These are phyloP conservation scores for Eutolmus rufibarbis DNA, from an alignment of 2,888 invertebrate species.

Conservation along the genomic window DNA sequence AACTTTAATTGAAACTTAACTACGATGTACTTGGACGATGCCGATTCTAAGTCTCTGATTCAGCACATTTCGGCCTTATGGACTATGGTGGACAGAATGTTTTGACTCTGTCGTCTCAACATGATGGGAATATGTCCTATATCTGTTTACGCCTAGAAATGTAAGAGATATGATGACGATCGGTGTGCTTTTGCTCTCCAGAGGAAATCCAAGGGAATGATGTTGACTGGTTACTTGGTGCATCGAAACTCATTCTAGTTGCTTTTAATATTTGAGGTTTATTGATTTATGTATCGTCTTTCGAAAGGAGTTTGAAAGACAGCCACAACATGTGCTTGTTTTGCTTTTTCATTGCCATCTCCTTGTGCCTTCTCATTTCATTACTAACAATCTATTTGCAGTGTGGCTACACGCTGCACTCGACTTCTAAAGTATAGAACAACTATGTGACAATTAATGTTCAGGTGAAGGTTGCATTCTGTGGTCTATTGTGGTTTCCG, in stretches of 20 bases:
- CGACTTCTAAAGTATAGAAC: constrained; percentile 11
- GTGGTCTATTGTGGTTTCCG: constrained; percentile 6
- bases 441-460: constrained; percentile 39
- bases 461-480: constrained; percentile 26
- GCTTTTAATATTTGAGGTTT: neutral
- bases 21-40: neutral
- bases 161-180: neutral
- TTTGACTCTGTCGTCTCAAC: neutral
- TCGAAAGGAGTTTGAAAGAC: neutral
- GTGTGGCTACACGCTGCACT: neutral
- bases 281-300: constrained; percentile 13
- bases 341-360: constrained; percentile 3
- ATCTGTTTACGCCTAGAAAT: neutral
- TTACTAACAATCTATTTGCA: neutral
- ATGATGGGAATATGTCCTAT: neutral
- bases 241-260: neutral
- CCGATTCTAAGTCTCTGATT: constrained; percentile 10
- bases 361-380: neutral
- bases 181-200: neutral
- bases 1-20: constrained; percentile 20
- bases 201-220: neutral
- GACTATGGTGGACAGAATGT: neutral
- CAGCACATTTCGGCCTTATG: neutral
- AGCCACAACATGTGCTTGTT: neutral
- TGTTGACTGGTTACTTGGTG: neutral